These are phyloP conservation scores for Cabera pusaria DNA, from an alignment of 2,888 invertebrate genomes.

Conservation along the genomic window DNA sequence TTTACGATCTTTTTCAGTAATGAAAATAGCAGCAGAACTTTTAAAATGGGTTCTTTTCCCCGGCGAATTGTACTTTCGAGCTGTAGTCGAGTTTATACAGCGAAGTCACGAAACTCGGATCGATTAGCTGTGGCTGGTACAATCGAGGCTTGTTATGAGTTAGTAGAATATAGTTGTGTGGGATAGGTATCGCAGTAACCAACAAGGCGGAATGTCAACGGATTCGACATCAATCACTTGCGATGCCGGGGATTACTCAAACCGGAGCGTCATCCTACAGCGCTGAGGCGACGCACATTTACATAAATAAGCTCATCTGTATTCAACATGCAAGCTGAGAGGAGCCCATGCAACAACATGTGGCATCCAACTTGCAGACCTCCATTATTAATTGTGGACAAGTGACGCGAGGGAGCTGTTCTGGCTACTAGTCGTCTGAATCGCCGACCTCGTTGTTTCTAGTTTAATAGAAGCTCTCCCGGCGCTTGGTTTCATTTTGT, in stretches of 20 bases:
- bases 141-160: constrained; percentile 1
- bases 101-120: constrained; percentile 8
- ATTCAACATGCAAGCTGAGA: constrained; percentile 71
- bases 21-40: constrained; percentile 7
- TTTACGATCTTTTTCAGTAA: constrained; percentile 14
- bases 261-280: constrained; percentile 61
- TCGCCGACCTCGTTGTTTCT: constrained; percentile 51
- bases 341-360: constrained; percentile 77
- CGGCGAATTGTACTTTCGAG: not conserved
- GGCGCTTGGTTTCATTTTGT: constrained; percentile 44
- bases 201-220: constrained; percentile 60
- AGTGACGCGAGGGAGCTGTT: constrained; percentile 63
- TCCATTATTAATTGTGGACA: constrained; percentile 78
- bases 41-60: constrained; percentile 8
- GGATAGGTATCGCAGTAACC: constrained; percentile 40
- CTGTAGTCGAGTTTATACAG: constrained; percentile 2
- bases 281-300: constrained; percentile 65
- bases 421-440: constrained; percentile 36
- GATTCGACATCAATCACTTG: constrained; percentile 73
- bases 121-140: constrained; percentile 5
- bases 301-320: constrained; percentile 80
- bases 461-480: constrained; percentile 61
- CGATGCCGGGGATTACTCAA: constrained; percentile 67
- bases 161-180: constrained; percentile 35
- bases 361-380: constrained; percentile 76